Evolutionary conservation across 2,888 invertebrate genomes (phyloP), one percentile per base, ranked within the genome.

Genomic region (Hirtodrosophila confusa): DNA sequence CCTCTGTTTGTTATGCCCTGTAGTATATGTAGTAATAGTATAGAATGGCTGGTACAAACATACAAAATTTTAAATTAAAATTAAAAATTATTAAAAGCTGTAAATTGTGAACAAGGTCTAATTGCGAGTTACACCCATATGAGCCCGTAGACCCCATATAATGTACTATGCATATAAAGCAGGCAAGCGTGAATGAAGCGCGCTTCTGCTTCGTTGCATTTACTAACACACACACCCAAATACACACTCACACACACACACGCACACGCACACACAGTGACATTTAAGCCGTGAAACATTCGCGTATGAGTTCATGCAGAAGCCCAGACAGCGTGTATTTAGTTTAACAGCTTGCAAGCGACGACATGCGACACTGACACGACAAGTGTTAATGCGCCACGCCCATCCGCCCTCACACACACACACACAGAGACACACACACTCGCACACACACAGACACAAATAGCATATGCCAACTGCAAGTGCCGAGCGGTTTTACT

Each of bases 341-440:
- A 82, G 78, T 82, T 86, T 84, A 86, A 84, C 82, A 80, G 86
- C 75, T 86, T 72, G 71, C 80, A 54, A 70, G 74, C 82, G 77
- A 73, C 75, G 70, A 78, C 86, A 80, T 86, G 80, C 83, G 87
- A 82, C 87, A 83, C 82, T 86, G 85, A 83, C 83, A 86, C 83
- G 85, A 86, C 84, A 84, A 84, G 84, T 84, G 86, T 84, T 84
- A 83, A 87, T 79, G 65, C 64, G 69, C 78, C 84, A 85, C 82
- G 79, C 83, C 70, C 69, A 50, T 11, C 40, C 39, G 49, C 66
- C 60, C 43, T 5, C 48, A 11, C 31, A 45, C 50, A 44, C 27
- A n/a, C 39, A 11, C 27, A 35, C 17, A 60, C 44, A 51, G 55
- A 56, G 37, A 64, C 36, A 12, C 54, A 43, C 23, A 50, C 11